Evolutionary conservation across 1,140 invertebrate genomes (phyloP).

Genomic region (Episyrphus balteatus): DNA sequence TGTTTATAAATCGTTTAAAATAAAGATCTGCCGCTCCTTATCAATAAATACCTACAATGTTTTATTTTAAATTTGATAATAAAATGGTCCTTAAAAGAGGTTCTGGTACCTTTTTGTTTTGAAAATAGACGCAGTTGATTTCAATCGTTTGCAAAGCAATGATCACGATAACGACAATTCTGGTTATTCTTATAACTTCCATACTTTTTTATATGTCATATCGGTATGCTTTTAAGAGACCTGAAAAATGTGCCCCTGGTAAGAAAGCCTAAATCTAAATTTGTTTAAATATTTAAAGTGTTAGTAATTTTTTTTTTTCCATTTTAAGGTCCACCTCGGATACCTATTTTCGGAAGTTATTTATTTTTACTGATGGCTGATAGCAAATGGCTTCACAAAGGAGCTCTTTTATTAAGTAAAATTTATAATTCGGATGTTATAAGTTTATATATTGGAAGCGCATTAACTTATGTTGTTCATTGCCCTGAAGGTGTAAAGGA

Average conservation of each 20-base stretch:
- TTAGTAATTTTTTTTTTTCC: too few species aligned
- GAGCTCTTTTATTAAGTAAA: constrained; percentile 17
- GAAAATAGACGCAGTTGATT: too few species aligned
- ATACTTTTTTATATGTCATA: constrained; percentile 17
- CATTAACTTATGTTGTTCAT: constrained; percentile 31
- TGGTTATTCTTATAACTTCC: constrained; percentile 11
- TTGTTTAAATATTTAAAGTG: too few species aligned
- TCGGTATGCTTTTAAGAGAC: constrained; percentile 17
- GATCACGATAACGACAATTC: constrained; percentile 18
- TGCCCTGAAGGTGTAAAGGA: constrained; percentile 34
- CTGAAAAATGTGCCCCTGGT: constrained; percentile 29
- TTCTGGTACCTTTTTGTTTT: too few species aligned
- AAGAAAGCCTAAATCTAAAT: constrained; percentile 1
- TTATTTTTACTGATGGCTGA: constrained; percentile 27
- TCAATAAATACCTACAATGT: too few species aligned
- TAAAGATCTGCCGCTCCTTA: too few species aligned
- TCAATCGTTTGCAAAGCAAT: too few species aligned
- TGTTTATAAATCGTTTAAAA: too few species aligned
- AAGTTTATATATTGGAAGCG: constrained; percentile 34
- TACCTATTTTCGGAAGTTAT: constrained; percentile 30
- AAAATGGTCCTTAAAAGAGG: too few species aligned
- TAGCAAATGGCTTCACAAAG: constrained; percentile 29
- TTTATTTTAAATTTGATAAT: too few species aligned
- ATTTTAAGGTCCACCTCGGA: constrained; percentile 20
- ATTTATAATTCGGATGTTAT: constrained; percentile 39